Conservation (phyloP, 2,888 invertebrate species). For the Conus canariensis region DNA sequence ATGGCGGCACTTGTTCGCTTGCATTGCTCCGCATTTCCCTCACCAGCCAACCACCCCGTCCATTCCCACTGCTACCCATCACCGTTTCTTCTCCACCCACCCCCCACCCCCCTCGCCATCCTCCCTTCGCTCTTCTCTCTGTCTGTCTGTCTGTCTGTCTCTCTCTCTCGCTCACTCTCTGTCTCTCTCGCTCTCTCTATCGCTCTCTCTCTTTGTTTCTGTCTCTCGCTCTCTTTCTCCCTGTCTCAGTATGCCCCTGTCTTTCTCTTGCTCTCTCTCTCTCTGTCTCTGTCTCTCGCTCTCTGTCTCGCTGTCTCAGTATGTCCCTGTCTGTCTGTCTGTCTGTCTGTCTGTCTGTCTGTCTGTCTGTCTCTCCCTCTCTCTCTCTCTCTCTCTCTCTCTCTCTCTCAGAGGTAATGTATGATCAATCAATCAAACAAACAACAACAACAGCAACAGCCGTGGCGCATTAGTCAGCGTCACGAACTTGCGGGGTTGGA, state of each 20-base stretch:
- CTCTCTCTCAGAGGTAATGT: background rate
- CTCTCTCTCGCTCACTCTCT: background rate
- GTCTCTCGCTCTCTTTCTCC: background rate
- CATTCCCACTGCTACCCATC: too few species aligned
- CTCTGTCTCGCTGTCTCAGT: conserved; percentile 25
- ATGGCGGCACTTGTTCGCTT: too few species aligned
- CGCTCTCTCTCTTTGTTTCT: conserved; percentile 21
- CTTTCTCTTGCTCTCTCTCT: conserved; percentile 33
- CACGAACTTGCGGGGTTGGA: too few species aligned
- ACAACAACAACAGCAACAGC: too few species aligned
- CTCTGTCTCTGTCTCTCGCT: background rate
- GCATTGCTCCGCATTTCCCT: too few species aligned
- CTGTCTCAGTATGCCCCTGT: conserved; percentile 43
- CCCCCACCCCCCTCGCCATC: background rate
- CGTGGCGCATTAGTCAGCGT: too few species aligned
- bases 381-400: conserved; percentile 8
- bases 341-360: conserved; percentile 33
- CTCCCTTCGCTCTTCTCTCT: background rate
- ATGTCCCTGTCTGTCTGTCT: conserved; percentile 16
- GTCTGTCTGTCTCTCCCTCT: conserved; percentile 40
- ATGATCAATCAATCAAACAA: too few species aligned
- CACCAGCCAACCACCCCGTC: too few species aligned
- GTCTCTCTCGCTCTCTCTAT: background rate
- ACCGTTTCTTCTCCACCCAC: too few species aligned
- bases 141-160: background rate